Evolutionary conservation across 2,113 vertebrate genomes (phyloP), one percentile per base, ranked within the genome.

Genomic region (Plecotus auritus): DNA sequence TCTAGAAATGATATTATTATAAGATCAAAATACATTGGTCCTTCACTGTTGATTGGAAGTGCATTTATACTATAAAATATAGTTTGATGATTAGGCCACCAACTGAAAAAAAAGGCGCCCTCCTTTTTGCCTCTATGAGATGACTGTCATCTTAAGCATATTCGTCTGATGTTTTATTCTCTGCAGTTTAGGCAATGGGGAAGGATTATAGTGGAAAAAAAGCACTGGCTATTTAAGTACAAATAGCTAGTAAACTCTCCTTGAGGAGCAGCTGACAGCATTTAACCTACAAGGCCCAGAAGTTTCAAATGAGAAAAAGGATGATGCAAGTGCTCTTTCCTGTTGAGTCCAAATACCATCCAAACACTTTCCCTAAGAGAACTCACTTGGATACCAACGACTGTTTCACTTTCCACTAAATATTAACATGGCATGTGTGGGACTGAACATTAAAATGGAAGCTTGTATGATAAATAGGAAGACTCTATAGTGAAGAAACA

Each of bases 381-480:
- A 89, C n/a, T 93, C 83, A 20, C 0, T 96, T 95, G 28, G 72
- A 76, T 72, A 66, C 22, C 95, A 89, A 73, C 90, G 91, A 83
- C 28, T 77, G 16, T 14, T 16, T 70, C 95, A 91, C 81, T 94
- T 69, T 84, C 88, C 47, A 26, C 66, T 74, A 85, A 91, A 93
- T 56, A 94, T 86, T 95, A 96, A 88, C 72, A 86, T n/a, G 89
- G 40, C 54, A 93, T 37, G 3, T 69, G 88, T 59, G 78, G 30
- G 67, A 97, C 81, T 51, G 83, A 95, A 84, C 2, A 56, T 92
- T 85, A 82, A 87, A 96, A 92, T 66, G 76, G 4, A 80, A 91
- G 88, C 89, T 97, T 95, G 59, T 42, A 61, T 92, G 54, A 85
- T 93, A 97, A 96, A 92, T 76, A 83, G 22, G 37, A 97, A 97